Percentiles rank a stretch among this genome's conserved stretches.
phyloP scores from a whole-genome alignment of 2,797 vertebrate genomes.

The Poecilia velifera region DNA sequence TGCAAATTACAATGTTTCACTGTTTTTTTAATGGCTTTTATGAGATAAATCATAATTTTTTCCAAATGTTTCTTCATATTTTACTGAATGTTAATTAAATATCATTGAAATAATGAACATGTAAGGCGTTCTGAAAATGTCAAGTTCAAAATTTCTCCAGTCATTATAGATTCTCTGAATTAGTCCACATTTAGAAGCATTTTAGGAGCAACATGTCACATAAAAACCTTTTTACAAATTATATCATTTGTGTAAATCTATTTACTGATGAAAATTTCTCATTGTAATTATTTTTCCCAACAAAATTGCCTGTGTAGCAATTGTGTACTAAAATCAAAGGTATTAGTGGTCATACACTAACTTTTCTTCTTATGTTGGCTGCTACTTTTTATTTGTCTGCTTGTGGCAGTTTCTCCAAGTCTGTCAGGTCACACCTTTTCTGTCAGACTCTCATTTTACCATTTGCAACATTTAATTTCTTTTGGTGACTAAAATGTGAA shows the following conservation, averaged over 20 bases:
- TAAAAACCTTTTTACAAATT: not conserved
- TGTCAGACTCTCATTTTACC: not conserved
- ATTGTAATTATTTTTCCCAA: not conserved
- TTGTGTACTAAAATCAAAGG: not conserved
- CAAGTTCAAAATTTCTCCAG: not conserved
- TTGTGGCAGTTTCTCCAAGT: not conserved
- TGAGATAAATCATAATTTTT: not conserved
- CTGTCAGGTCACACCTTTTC: not conserved
- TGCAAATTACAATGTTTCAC: not conserved
- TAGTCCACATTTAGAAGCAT: not conserved
- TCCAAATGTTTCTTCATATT: not conserved
- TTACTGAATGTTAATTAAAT: not conserved
- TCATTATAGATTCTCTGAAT: not conserved
- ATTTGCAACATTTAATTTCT: not conserved
- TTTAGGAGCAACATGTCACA: not conserved
- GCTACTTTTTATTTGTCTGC: not conserved
- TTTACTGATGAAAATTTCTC: not conserved
- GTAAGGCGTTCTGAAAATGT: not conserved
- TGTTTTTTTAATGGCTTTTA: not conserved
- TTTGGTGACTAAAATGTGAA: not conserved
- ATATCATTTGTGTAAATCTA: not conserved
- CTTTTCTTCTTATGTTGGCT: not conserved
- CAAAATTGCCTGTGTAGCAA: not conserved
- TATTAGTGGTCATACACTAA: too few species aligned
- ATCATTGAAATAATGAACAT: not conserved